These are phyloP conservation scores for Seriola quinqueradiata DNA, from an alignment of 2,113 vertebrate species.

Conservation along the genomic window DNA sequence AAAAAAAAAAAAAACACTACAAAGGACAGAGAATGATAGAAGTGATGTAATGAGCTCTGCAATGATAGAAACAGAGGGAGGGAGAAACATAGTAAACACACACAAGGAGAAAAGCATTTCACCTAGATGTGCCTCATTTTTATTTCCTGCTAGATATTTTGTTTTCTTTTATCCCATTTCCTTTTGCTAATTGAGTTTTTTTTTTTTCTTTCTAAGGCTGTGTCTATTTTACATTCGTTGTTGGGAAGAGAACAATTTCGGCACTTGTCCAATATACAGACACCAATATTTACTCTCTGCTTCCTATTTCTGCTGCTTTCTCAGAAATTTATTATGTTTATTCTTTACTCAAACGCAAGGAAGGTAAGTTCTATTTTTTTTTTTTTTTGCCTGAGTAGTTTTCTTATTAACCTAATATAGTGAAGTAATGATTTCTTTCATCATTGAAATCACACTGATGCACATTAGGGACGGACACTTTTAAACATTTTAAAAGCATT, in stretches of 20 bases:
- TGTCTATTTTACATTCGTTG: conserved; percentile 13
- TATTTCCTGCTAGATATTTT: conserved; percentile 29
- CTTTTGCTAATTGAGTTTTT: not conserved
- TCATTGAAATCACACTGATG: not conserved
- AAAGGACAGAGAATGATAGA: conserved; percentile 52
- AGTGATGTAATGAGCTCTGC: conserved; percentile 54
- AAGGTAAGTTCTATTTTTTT: not conserved
- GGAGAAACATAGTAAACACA: conserved; percentile 14
- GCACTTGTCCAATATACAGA: not conserved
- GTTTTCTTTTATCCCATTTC: conserved; percentile 26
- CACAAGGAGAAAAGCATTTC: conserved; percentile 5
- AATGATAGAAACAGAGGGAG: not conserved
- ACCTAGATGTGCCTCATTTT: conserved; percentile 19
- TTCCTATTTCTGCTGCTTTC: not conserved
- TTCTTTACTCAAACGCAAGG: not conserved
- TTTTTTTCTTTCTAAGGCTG: not conserved
- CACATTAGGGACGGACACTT: not conserved
- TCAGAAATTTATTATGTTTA: not conserved
- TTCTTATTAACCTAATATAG: not conserved
- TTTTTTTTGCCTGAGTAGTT: not conserved
- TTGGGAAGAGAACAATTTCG: not conserved
- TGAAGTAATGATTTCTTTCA: not conserved
- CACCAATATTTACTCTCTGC: not conserved
- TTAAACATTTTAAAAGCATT: not conserved
- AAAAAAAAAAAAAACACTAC: not conserved